Evolutionary conservation across 2,888 invertebrate species (phyloP), one percentile per base, ranked within the genome.

Genomic region (Hartigia nigra): DNA sequence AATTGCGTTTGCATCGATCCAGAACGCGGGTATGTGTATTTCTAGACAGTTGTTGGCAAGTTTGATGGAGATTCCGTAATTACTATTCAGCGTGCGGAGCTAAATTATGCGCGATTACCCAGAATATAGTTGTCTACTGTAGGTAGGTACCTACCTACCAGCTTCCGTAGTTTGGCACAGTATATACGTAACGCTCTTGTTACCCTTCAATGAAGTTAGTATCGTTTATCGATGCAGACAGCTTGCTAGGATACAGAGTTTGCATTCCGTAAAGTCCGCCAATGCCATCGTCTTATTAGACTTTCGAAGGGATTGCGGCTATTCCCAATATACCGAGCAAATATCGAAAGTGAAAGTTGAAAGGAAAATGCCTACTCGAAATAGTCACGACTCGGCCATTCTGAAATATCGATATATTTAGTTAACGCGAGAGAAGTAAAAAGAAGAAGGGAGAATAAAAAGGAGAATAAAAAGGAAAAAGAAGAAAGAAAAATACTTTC

Each of bases 1-100:
- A 75, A 75, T 75, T 36, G 31, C 36, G 36, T 75, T 75, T 75
- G 31, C 75, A 36, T 75, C 75, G 75, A 37, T 34, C 75, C 75
- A 31, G 12, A 31, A 36, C 36, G 23, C 39, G 11, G 70, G 39
- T 70, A 70, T 70, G 69, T 74, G 74, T 74, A 74, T 70, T 79
- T 74, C 74, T 55, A 77, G 79, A 74, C 77, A 74, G 75, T 74
- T 74, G 79, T 77, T 74, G 69, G 79, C 76, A 77, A 74, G 79
- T 79, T 79, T 77, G 79, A 79, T 79, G 79, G 77, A 77, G 77
- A 77, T 79, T 79, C 79, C 74, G 77, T 79, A 79, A 79, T 79
- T 79, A 79, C 79, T 77, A 77, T 79, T 79, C 74, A 77, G 37
- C 37, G 72, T 34, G 32, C 31, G 32, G 72, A 55, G 34, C 35